Evolutionary conservation across 2,113 vertebrate genomes (phyloP).

Genomic region (Prinia subflava): DNA sequence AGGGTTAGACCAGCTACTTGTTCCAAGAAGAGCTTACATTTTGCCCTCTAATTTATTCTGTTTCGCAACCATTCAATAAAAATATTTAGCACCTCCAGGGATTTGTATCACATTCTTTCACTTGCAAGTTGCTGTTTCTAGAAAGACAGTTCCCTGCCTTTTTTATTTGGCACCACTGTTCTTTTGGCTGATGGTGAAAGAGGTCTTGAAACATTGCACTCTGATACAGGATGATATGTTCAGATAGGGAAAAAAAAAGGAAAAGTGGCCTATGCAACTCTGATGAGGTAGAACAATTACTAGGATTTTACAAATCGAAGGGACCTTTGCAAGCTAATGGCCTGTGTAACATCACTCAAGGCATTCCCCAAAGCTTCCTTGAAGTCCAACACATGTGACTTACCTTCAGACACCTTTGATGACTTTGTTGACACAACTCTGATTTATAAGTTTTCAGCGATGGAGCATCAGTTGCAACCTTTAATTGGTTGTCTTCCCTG

Average conservation of each 20-base stretch:
- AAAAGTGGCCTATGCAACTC: background rate
- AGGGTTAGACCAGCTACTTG: background rate
- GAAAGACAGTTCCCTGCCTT: background rate
- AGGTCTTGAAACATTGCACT: background rate
- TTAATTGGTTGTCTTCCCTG: background rate
- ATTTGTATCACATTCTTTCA: background rate
- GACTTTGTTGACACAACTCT: background rate
- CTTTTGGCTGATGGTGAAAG: background rate
- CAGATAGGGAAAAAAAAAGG: background rate
- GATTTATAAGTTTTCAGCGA: background rate
- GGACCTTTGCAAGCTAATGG: background rate
- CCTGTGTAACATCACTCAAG: background rate
- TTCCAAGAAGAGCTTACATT: background rate
- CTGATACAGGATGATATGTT: background rate
- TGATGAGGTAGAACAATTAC: background rate
- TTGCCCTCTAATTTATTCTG: background rate
- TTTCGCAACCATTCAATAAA: background rate
- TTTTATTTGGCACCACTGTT: background rate
- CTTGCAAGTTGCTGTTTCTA: fast-evolving
- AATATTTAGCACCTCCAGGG: background rate
- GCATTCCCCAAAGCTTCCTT: background rate
- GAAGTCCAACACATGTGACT: background rate
- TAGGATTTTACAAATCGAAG: background rate
- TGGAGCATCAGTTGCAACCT: background rate
- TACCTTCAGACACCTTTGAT: background rate